Evolutionary conservation across 2,797 vertebrate genomes (phyloP).

Genomic region (Poeciliopsis infans): DNA sequence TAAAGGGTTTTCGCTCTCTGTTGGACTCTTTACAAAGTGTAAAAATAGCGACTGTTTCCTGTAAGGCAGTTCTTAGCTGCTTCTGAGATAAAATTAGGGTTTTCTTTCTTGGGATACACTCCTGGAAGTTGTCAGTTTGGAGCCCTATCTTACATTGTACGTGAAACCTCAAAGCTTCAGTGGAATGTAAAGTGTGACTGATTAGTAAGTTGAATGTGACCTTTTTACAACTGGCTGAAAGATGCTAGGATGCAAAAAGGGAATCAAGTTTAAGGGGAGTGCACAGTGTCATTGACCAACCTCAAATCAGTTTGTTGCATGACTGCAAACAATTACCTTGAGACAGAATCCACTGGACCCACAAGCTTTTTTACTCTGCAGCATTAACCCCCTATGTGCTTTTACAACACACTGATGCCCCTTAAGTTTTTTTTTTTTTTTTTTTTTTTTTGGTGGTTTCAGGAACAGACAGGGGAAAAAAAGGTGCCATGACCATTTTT

Average conservation of each 20-base stretch:
- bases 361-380: too few relatives aligned
- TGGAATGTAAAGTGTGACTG: conserved; percentile 40
- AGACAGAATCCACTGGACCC: too few relatives aligned
- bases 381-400: too few relatives aligned
- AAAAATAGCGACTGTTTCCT: neutral
- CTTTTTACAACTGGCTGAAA: conserved; percentile 34
- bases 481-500: too few relatives aligned
- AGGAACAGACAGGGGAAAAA: too few relatives aligned
- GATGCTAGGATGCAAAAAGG: conserved; percentile 19
- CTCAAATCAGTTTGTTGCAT: conserved; percentile 55
- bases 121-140: conserved; percentile 43
- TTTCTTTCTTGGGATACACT: conserved; percentile 22
- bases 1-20: neutral
- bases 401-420: too few relatives aligned
- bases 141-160: conserved; percentile 8
- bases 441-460: too few relatives aligned
- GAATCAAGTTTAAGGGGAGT: neutral
- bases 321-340: conserved; percentile 43
- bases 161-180: conserved; percentile 32
- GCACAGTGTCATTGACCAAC: conserved; percentile 28
- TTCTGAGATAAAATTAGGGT: neutral
- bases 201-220: conserved; percentile 29
- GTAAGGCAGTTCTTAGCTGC: neutral
- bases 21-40: neutral
- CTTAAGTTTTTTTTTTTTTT: too few relatives aligned